phyloP scores from a whole-genome alignment of 2,797 vertebrate species.

The Bothrops alternatus region DNA sequence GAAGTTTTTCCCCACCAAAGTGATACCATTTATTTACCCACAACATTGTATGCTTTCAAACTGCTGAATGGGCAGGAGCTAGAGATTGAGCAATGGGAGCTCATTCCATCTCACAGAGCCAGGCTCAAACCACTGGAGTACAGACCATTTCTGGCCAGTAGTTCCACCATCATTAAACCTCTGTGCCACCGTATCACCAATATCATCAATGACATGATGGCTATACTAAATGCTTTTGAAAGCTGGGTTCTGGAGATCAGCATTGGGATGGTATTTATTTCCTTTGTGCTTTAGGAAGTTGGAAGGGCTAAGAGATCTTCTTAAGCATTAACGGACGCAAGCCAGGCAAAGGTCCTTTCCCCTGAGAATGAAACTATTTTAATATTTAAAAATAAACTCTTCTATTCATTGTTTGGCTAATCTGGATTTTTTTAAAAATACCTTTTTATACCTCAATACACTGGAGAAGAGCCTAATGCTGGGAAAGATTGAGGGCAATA shows the following conservation, averaged over 20 bases:
- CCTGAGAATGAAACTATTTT: not conserved
- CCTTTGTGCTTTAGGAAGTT: not conserved
- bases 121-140: not conserved
- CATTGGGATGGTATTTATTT: not conserved
- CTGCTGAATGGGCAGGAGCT: not conserved
- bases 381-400: not conserved
- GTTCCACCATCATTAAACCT: not conserved
- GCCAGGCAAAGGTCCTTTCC: not conserved
- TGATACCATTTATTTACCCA: not conserved
- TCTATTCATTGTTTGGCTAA: not conserved
- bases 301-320: not conserved
- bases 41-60: not conserved
- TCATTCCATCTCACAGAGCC: not conserved
- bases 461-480: too few species aligned
- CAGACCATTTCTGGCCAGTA: not conserved
- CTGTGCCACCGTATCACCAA: not conserved
- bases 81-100: not conserved
- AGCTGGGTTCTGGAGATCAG: not conserved
- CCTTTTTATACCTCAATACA: not conserved
- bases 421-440: not conserved
- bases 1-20: not conserved
- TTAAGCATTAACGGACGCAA: not conserved
- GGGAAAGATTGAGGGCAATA: too few species aligned
- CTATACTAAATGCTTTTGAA: not conserved
- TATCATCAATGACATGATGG: not conserved